Base-by-base conservation (phyloP, 1,140 invertebrate species). In the Drosophila bipectinata region DNA sequence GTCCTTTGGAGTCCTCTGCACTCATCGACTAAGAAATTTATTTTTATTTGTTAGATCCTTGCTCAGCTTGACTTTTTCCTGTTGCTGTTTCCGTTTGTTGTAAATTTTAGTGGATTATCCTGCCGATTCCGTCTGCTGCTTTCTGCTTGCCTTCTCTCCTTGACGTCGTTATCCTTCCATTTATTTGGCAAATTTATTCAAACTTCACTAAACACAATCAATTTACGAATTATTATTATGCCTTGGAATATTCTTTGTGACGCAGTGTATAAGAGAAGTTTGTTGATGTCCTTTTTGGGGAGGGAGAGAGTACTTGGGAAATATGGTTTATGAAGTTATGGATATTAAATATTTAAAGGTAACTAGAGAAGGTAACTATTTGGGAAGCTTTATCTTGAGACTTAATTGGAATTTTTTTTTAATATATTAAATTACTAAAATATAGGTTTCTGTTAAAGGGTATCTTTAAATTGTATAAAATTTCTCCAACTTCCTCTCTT, bases 201-300 rank as follows among this genome's bases (percentile, higher is more conserved):
- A 88, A 88, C 83, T 88, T 88, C 83, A 88, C 83, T 88, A 88
- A 88, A 88, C 83, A 88, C 83, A 88, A 88, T 88, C 83, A 88
- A 88, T 88, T 88, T 88, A 77, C 83, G 83, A 88, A 88, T 88
- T 85, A 85, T 85, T 88, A 88, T 87, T 88, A 88, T 88, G 64
- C 72, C 62, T 34, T 44, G 47, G 34, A 45, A 67, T 41, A 60
- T 32, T 52, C 59, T 74, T 64, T 74, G 59, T 53, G 71, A 47
- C 4, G 45, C 57, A 64, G 30, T 12, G 58, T 21, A 51, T 21
- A 56, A 21, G 56, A 5, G 61, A 76, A 61, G 21, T 61, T 75
- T 76, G 12, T 2, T 30, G 59, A 44, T 67, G 24, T 24, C 30
- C 15, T 14, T 37, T 66, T 1, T 18, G 1, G 1, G 18, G 18